Percentiles rank a stretch among this genome's conserved stretches.
These are phyloP conservation scores for Leptinotarsa rubiginosa DNA, from an alignment of 2,888 invertebrate species.

Conservation along the genomic window DNA sequence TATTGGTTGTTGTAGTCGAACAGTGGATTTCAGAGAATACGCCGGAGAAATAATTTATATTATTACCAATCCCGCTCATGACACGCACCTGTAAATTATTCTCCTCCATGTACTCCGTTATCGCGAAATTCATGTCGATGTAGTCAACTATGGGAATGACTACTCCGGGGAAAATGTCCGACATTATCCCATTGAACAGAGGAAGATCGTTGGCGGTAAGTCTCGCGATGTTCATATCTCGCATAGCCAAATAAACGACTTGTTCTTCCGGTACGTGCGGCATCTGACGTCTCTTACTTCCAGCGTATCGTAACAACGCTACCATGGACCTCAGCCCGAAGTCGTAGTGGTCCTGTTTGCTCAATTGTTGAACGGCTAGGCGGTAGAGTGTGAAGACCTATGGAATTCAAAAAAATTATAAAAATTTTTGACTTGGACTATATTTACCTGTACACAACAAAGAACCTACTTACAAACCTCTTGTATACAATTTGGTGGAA, in stretches of 20 bases:
- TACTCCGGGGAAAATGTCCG: constrained; percentile 87
- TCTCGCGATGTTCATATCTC: constrained; percentile 88
- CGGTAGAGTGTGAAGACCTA: constrained; percentile 85
- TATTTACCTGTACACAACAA: no score
- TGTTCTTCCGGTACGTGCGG: constrained; percentile 80
- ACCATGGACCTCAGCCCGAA: constrained; percentile 91
- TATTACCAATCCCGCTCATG: no score
- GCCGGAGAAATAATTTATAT: no score
- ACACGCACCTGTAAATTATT: constrained; percentile 54
- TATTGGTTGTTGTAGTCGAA: no score
- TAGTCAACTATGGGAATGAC: constrained; percentile 82
- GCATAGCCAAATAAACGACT: constrained; percentile 83
- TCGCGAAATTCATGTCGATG: constrained; percentile 77
- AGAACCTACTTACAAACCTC: no score
- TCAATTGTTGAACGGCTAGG: constrained; percentile 86
- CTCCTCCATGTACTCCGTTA: constrained; percentile 73
- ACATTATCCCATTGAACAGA: constrained; percentile 86
- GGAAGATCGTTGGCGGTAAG: constrained; percentile 87
- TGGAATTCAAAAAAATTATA: constrained; percentile 21
- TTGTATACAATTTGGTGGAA: no score
- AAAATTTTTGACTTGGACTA: background rate
- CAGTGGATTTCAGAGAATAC: no score
- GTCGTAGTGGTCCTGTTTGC: constrained; percentile 91
- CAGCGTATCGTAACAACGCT: constrained; percentile 86
- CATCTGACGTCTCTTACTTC: constrained; percentile 80